Percentiles rank a stretch among this genome's conserved stretches.
These are phyloP conservation scores for Chauna torquata DNA, from an alignment of 2,113 vertebrate species.

Conservation along the genomic window DNA sequence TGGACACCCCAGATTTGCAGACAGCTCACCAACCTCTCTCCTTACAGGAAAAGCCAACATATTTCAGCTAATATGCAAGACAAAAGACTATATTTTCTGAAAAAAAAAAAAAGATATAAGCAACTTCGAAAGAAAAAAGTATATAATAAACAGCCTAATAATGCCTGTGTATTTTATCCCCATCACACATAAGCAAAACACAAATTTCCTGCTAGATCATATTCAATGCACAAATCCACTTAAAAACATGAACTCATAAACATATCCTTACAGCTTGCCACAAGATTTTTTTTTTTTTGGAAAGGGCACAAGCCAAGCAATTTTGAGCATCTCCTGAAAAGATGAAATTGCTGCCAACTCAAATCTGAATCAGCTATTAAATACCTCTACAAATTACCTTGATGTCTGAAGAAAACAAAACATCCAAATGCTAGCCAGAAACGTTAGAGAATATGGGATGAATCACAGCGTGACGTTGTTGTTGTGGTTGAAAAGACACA, in stretches of 20 bases:
- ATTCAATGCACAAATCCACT: not conserved
- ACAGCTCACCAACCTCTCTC: not conserved
- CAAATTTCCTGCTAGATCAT: not conserved
- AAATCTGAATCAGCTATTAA: constrained; percentile 3
- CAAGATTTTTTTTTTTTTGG: not conserved
- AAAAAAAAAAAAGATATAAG: not conserved
- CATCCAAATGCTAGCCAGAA: not conserved
- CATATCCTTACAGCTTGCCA: not conserved
- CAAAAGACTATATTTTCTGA: not conserved
- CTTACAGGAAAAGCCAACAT: not conserved
- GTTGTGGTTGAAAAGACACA: not conserved
- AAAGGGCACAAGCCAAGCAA: not conserved
- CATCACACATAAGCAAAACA: not conserved
- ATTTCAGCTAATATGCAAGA: not conserved
- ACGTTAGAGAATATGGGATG: not conserved
- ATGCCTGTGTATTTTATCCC: not conserved
- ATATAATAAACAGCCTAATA: not conserved
- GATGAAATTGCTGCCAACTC: constrained; percentile 16
- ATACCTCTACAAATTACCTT: constrained; percentile 21
- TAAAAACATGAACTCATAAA: not conserved
- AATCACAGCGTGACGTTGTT: not conserved
- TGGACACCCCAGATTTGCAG: not conserved
- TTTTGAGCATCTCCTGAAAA: not conserved
- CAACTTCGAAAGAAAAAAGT: not conserved
- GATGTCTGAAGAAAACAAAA: not conserved